phyloP scores from a whole-genome alignment of 1,140 invertebrate genomes.

The Halesus radiatus region DNA sequence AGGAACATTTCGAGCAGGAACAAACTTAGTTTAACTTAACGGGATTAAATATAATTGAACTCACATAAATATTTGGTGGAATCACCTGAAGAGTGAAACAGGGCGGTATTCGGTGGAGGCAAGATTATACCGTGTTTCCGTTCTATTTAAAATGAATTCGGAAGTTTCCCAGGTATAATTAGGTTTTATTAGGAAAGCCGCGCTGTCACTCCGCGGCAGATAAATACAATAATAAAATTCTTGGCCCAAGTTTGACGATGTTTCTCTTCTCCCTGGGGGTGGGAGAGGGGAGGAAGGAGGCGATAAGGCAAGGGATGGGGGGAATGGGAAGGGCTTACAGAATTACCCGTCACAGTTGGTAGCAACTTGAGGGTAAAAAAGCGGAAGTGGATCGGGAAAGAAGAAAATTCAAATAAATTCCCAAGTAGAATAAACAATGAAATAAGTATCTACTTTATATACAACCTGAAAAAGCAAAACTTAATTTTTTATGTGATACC shows the following conservation, averaged over 20 bases:
- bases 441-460: conserved; percentile 7
- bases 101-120: conserved; percentile 4
- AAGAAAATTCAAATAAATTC: conserved; percentile 36
- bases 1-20: not conserved
- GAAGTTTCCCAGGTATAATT: conserved; percentile 37
- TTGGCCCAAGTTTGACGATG: conserved; percentile 24
- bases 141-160: conserved; percentile 30
- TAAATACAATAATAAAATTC: conserved; percentile 38
- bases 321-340: not conserved
- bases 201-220: conserved; percentile 9
- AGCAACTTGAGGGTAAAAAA: conserved; percentile 17
- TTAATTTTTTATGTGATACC: too few species aligned
- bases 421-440: conserved; percentile 22
- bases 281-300: not conserved
- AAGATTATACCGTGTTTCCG: conserved; percentile 17
- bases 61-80: conserved; percentile 11
- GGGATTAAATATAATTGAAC: conserved; percentile 20
- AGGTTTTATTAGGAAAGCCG: conserved; percentile 35
- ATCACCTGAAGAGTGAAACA: conserved; percentile 15
- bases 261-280: not conserved
- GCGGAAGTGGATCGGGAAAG: conserved; percentile 16
- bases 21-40: not conserved
- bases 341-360: conserved; percentile 37
- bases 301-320: not conserved
- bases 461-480: conserved; percentile 17